Conservation (phyloP, 1,140 invertebrate species). For the Diplogasteroides magnus region DNA sequence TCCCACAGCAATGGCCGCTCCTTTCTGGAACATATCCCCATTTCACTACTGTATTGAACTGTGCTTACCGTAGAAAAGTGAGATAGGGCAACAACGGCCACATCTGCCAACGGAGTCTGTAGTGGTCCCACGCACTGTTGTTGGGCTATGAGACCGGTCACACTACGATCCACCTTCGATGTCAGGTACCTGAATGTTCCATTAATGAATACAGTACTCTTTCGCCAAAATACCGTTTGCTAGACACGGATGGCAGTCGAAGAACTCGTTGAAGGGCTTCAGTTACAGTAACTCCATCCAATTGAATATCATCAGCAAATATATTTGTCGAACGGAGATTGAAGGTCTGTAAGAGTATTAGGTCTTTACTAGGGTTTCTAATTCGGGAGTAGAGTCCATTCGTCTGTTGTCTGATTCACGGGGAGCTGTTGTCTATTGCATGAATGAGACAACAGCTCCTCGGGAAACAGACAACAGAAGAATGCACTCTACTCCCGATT, state of each 20-base stretch:
- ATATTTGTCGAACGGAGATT: too few relatives aligned
- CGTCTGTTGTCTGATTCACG: too few relatives aligned
- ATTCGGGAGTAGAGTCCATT: too few relatives aligned
- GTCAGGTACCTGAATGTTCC: constrained; percentile 23
- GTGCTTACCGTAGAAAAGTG: constrained; percentile 57
- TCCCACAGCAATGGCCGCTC: constrained; percentile 86
- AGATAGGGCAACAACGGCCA: constrained; percentile 80
- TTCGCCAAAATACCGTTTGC: constrained; percentile 89
- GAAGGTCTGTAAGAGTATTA: too few relatives aligned
- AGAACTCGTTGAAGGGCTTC: constrained; percentile 75
- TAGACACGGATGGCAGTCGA: constrained; percentile 79
- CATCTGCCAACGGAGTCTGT: constrained; percentile 88
- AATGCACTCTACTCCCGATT: too few relatives aligned
- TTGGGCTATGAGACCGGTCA: constrained; percentile 88
- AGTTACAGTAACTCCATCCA: constrained; percentile 61
- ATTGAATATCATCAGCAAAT: too few relatives aligned
- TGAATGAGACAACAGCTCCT: too few relatives aligned
- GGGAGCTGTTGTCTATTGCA: too few relatives aligned
- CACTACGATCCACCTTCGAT: constrained; percentile 76
- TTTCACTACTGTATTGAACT: too few relatives aligned
- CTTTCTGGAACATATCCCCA: constrained; percentile 67
- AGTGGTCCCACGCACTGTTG: constrained; percentile 94
- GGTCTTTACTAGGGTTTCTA: too few relatives aligned
- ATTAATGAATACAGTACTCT: constrained; percentile 62
- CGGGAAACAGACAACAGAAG: too few relatives aligned